Base-by-base conservation (phyloP, 2,888 invertebrate genomes). In the Melanostoma scalare region DNA sequence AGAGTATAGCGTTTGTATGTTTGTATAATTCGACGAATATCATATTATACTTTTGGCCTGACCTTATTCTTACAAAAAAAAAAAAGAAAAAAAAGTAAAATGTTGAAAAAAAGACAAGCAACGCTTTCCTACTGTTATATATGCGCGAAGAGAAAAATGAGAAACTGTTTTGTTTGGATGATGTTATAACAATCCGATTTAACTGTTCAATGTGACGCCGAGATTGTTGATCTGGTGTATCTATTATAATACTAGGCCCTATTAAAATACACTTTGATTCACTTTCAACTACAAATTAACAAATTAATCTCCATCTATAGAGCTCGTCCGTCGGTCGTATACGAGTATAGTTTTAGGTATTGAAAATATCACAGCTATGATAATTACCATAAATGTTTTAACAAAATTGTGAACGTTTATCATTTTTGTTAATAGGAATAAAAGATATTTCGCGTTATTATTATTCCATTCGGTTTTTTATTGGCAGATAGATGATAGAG, bases 321-420 rank as follows among this genome's bases (percentile, higher is more conserved):
- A 20, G 20, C 20, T 20, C 20, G 20, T 20, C 20, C 20, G 20
- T 20, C 20, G 20, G 20, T 20, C 20, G 20, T 20, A 20, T 20
- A 20, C 20, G 20, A 20, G 20, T 20, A 20, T 20, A 20, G 20
- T 20, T 48, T 42, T 6, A 38, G 48, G 44, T 42, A 60, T 58
- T 9, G 52, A 75, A 50, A 58, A 50, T 36, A 75, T 52, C 52
- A 63, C 42, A 68, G 38, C 30, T 38, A 50, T 50, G 46, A 50
- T 68, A 56, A 74, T 80, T 69, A 53, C 63, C 79, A 80, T 75
- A 75, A 69, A 63, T 67, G 56, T 69, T 75, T 74, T 50, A 48
- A 63, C 65, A 46, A 78, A 77, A 53, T 65, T 58, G 63, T 40
- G 10, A 38, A 69, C 55, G 60, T 52, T 80, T 52, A 68, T 74